Evolutionary conservation across 2,113 vertebrate genomes (phyloP).

Genomic region (Promerops cafer): DNA sequence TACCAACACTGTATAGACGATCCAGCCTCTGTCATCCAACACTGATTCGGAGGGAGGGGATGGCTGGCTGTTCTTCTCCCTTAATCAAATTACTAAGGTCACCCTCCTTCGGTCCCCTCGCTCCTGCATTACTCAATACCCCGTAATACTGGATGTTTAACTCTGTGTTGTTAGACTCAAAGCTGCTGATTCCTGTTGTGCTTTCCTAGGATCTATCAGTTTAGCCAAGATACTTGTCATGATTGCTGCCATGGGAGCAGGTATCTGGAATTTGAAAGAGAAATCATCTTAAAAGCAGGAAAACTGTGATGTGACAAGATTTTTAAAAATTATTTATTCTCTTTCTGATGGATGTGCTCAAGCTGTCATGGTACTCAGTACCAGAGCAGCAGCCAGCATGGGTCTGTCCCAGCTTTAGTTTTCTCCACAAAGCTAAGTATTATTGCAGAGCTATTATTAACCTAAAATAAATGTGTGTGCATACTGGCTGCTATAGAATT

Average conservation of each 20-base stretch:
- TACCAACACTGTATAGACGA: neutral
- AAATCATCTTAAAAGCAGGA: neutral
- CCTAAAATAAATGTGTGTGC: neutral
- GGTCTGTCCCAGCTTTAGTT: neutral
- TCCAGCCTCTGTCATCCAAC: neutral
- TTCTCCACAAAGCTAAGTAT: neutral
- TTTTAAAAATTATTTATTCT: neutral
- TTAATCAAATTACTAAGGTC: neutral
- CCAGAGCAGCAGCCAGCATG: neutral
- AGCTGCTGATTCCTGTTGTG: neutral
- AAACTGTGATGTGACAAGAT: neutral
- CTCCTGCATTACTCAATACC: neutral
- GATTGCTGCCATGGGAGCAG: neutral
- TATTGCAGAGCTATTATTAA: constrained; percentile 27
- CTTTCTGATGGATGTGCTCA: neutral
- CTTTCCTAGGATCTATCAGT: neutral
- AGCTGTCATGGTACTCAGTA: neutral
- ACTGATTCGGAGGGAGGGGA: accelerated
- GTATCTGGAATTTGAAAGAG: neutral
- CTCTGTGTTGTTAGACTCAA: neutral
- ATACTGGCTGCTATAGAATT: neutral
- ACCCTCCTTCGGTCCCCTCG: neutral
- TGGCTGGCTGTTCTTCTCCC: neutral
- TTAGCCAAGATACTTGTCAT: neutral
- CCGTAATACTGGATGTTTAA: neutral